A percentile compares a stretch with the other conserved stretches of the same genome.
These are phyloP conservation scores for Catocala fraxini DNA, from an alignment of 2,888 invertebrate species.

Conservation along the genomic window DNA sequence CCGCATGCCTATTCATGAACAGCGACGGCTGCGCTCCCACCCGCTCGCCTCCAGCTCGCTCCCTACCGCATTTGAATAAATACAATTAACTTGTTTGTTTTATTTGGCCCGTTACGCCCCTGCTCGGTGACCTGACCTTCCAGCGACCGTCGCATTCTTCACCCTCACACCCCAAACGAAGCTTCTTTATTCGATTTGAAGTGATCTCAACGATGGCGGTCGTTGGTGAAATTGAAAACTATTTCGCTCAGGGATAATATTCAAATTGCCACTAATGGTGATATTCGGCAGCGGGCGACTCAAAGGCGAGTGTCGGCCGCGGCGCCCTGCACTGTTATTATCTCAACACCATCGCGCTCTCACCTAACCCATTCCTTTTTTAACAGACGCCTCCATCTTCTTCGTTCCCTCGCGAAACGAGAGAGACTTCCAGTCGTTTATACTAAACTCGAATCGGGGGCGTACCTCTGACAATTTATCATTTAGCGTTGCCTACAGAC, in stretches of 20 bases:
- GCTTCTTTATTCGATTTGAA: conserved; percentile 19
- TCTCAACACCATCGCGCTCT: conserved; percentile 86
- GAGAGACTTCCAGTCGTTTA: conserved; percentile 75
- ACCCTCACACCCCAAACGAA: conserved; percentile 32
- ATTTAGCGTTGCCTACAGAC: conserved; percentile 87
- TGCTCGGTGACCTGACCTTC: conserved; percentile 64
- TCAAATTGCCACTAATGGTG: conserved; percentile 80
- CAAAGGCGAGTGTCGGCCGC: conserved; percentile 73
- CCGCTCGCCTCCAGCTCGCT: conserved; percentile 51
- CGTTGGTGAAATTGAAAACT: conserved; percentile 66
- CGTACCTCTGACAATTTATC: conserved; percentile 86
- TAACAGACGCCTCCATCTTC: conserved; percentile 79
- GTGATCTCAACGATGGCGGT: conserved; percentile 43
- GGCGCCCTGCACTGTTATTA: conserved; percentile 84
- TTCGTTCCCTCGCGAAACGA: conserved; percentile 65
- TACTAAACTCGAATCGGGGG: conserved; percentile 79
- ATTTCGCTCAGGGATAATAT: conserved; percentile 71
- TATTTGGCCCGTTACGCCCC: conserved; percentile 74
- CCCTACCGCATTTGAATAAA: conserved; percentile 84
- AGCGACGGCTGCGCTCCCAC: conserved; percentile 72
- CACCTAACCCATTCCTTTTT: conserved; percentile 84
- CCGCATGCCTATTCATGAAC: conserved; percentile 83
- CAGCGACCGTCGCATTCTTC: conserved; percentile 68
- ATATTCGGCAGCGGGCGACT: conserved; percentile 79
- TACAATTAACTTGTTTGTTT: conserved; percentile 88